Base-by-base conservation (phyloP, 2,888 invertebrate genomes). In the Synanthedon tipuliformis region DNA sequence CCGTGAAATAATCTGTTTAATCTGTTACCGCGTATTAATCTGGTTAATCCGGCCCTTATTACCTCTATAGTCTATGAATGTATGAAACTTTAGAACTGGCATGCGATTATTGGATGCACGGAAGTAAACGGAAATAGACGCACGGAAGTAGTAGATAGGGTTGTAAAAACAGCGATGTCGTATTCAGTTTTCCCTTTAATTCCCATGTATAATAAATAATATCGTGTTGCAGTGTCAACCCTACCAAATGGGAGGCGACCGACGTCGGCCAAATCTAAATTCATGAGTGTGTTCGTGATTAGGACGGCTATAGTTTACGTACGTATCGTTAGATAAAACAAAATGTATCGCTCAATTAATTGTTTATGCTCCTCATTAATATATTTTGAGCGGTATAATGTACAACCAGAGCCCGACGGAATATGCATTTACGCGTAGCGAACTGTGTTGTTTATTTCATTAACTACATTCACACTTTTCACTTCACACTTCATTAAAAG, bases 251-350 rank as follows among this genome's bases (percentile, higher is more conserved):
- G 15, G 45, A 45, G 45, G 45, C n/a, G 5, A 45, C 15, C 13
- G 45, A 12, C 45, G 45, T 45, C 45, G n/a, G 61, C 59, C 61
- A 68, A 71, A 75, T 73, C 74, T 73, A 75, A 76, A 78, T 75
- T 76, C 72, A 75, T 75, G 77, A 74, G 71, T 65, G 67, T 63
- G 60, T 58, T 61, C 70, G 69, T 77, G 78, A 77, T 78, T 78
- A 78, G 76, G 72, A 69, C 69, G 63, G 61, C 63, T 62, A 52
- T 65, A 66, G 65, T 69, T 65, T 64, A 68, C 64, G 60, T 60
- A 56, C 56, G 59, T 56, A 59, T 65, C 64, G 69, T 68, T 63
- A 71, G 69, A 73, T 73, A 75, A 72, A 73, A 72, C 61, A 66
- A 61, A 61, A 45, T 45, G 45, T 59, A 51, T 50, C 51, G 54